Base-by-base conservation (phyloP, 2,888 invertebrate species). In the Nyleta sp. region DNA sequence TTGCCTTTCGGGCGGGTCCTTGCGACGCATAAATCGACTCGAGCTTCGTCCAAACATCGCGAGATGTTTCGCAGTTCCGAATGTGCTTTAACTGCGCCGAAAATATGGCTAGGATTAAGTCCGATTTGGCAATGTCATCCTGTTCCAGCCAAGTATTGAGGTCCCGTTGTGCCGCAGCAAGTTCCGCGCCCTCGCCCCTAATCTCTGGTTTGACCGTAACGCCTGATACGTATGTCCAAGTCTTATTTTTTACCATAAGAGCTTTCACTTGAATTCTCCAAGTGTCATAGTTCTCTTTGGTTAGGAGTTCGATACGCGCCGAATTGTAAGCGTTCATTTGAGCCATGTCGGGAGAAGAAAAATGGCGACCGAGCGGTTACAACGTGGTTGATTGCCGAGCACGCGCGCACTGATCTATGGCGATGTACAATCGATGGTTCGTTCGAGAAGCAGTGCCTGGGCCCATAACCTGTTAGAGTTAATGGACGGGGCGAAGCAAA, bases 211-310 rank as follows among this genome's bases (percentile, higher is more conserved):
- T 53, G 3, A 17, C n/a, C 10, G 8, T 50, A 2, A 17, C 28
- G 2, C 55, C 73, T 22, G 17, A 50, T 2, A 74, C 73, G 13
- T 67, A 67, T 18, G 20, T 42, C 52, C 74, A 74, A 4, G 55
- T 20, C 18, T 60, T 44, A 40, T 13, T 57, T 42, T 57, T 57
- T 3, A 17, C 24, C 5, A 57, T 15, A 17, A 17, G n/a, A 8
- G 57, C 68, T 31, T 33, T 18, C 46, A 46, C 48, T 22, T 57
- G 28, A 10, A 57, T 57, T 4, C 20, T 11, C 42, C 57, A 57
- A 1, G 40, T 57, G 18, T 57, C 68, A 15, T 68, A 68, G 46
- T 68, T 57, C 17, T 28, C 20, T 5, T n/a, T 20, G 1, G 20
- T 40, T 2, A 57, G 42, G 3, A 18, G 1, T 35, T 57, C 57